Evolutionary conservation across 92 coral and sea anemone genomes (phyloP).

Genomic region (Micromussa lordhowensis): DNA sequence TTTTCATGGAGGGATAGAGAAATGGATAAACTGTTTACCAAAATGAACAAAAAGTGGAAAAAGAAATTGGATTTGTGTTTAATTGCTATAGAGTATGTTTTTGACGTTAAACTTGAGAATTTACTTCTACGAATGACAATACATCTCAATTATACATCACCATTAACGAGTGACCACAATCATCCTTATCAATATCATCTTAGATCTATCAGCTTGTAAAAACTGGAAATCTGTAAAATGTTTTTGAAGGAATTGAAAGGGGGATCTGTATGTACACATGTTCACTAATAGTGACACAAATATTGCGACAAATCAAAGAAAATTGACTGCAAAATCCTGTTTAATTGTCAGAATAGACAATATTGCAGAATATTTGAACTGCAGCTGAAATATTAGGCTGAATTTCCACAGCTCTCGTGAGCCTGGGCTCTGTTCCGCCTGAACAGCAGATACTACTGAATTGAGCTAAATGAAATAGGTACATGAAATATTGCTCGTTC

Average conservation of each 20-base stretch:
- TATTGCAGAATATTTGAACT: not conserved
- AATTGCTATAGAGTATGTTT: not conserved
- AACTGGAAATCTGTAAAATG: not conserved
- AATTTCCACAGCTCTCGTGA: not conserved
- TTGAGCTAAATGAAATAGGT: too few relatives aligned
- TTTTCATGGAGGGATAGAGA: not conserved
- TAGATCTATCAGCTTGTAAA: not conserved
- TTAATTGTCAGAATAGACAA: not conserved
- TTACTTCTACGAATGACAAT: not conserved
- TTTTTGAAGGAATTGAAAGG: too few relatives aligned
- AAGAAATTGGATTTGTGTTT: not conserved
- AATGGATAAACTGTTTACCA: not conserved
- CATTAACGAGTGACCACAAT: not conserved
- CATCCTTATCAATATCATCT: not conserved
- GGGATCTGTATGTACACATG: too few relatives aligned
- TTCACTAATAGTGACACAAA: not conserved
- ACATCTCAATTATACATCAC: not conserved
- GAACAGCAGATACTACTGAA: not conserved
- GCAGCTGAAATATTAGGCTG: not conserved
- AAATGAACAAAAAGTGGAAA: not conserved
- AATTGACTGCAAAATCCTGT: not conserved
- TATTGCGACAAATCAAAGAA: not conserved
- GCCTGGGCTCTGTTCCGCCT: not conserved
- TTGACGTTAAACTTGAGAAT: not conserved
- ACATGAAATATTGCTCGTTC: not conserved